Evolutionary conservation across 2,113 vertebrate species (phyloP).

Genomic region (Sylvia atricapilla): DNA sequence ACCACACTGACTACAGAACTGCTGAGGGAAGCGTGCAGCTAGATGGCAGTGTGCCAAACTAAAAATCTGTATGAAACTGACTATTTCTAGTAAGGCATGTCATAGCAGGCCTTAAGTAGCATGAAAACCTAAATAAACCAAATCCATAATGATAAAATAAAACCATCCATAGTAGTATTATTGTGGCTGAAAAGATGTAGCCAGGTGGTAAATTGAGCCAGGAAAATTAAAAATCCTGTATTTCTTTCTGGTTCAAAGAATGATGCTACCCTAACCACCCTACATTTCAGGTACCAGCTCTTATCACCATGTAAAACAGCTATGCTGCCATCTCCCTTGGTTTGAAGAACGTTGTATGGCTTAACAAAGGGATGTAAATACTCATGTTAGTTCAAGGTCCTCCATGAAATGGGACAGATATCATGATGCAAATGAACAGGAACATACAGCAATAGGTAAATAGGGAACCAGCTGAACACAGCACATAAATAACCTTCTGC

Average conservation of each 20-base stretch:
- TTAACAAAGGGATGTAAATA: not conserved
- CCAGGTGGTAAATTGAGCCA: not conserved
- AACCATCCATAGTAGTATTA: not conserved
- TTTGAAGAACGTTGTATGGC: not conserved
- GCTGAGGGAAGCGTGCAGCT: not conserved
- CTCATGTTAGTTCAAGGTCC: not conserved
- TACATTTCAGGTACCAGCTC: not conserved
- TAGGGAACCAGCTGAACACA: not conserved
- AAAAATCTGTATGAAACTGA: not conserved
- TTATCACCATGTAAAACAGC: not conserved
- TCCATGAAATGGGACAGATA: not conserved
- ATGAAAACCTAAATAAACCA: not conserved
- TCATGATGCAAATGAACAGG: not conserved
- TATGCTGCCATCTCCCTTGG: not conserved
- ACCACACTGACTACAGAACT: not conserved
- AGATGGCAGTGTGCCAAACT: slow-evolving; percentile 5
- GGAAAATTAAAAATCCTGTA: not conserved
- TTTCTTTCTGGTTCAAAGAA: not conserved
- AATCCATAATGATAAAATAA: not conserved
- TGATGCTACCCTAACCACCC: not conserved
- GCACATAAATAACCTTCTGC: not conserved
- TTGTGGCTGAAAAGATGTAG: not conserved
- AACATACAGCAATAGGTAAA: not conserved
- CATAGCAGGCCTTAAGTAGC: not conserved
- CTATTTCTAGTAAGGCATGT: not conserved